These are phyloP conservation scores for Chymomyza fuscimana DNA, from an alignment of 2,888 invertebrate species.

Conservation along the genomic window DNA sequence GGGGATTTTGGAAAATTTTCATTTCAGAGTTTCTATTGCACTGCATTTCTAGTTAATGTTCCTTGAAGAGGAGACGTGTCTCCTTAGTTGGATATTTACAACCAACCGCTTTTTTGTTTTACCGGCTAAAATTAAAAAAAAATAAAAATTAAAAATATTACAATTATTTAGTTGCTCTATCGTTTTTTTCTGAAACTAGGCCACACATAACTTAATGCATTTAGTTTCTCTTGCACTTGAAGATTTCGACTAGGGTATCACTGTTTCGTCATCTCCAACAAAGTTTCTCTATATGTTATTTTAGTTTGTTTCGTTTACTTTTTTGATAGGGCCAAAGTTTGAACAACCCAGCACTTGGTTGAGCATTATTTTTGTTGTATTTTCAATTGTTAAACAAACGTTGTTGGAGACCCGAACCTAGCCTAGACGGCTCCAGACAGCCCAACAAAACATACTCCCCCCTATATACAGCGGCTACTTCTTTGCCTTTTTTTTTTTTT, in stretches of 20 bases:
- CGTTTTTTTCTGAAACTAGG: too few relatives aligned
- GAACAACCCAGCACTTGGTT: constrained; percentile 16
- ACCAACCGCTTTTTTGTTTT: too few relatives aligned
- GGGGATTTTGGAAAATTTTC: too few relatives aligned
- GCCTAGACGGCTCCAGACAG: constrained; percentile 37
- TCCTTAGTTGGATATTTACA: too few relatives aligned
- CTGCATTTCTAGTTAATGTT: too few relatives aligned
- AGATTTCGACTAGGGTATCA: not conserved
- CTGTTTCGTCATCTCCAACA: not conserved
- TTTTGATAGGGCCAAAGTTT: constrained; percentile 33
- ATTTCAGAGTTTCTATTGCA: too few relatives aligned
- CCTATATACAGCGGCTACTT: not conserved
- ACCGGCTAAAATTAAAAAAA: too few relatives aligned
- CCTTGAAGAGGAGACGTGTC: too few relatives aligned
- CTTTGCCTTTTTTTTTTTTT: constrained; percentile 11
- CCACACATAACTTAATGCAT: too few relatives aligned
- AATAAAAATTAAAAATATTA: too few relatives aligned
- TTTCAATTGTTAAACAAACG: constrained; percentile 70
- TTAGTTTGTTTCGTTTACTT: constrained; percentile 14
- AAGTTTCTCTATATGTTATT: not conserved
- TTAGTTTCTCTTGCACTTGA: too few relatives aligned
- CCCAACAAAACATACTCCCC: constrained; percentile 36
- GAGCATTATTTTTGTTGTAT: constrained; percentile 34
- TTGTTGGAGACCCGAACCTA: constrained; percentile 27
- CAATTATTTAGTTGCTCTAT: too few relatives aligned